These are phyloP conservation scores for Leptarthrus brevirostris DNA, from an alignment of 2,888 invertebrate species.

Conservation along the genomic window DNA sequence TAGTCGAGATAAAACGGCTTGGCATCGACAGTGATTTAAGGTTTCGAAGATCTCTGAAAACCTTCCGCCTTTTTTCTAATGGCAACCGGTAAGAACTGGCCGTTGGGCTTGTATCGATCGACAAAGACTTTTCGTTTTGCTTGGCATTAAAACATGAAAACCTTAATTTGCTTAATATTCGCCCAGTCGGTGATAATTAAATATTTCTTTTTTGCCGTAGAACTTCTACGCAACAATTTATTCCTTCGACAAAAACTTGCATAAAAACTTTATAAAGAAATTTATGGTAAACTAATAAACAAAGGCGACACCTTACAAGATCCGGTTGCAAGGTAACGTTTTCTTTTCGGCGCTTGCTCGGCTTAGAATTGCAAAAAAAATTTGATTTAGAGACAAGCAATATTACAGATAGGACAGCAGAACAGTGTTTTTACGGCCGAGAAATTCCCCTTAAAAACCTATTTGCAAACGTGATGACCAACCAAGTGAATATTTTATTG, in stretches of 20 bases:
- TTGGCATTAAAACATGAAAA: too few species aligned
- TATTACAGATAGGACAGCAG: not conserved
- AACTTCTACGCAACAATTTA: too few species aligned
- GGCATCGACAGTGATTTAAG: conserved; percentile 46
- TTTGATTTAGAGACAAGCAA: conserved; percentile 29
- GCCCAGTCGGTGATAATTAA: too few species aligned
- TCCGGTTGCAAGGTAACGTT: conserved; percentile 11
- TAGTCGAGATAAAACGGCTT: conserved; percentile 46
- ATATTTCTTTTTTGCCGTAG: too few species aligned
- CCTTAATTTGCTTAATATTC: too few species aligned
- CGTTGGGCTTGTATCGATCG: too few species aligned
- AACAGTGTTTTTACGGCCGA: not conserved
- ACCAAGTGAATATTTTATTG: conserved; percentile 7
- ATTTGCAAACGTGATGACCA: conserved; percentile 12
- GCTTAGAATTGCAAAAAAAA: conserved; percentile 22
- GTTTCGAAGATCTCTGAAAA: conserved; percentile 29
- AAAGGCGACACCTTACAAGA: conserved; percentile 21
- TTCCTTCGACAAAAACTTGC: not conserved
- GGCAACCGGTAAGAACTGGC: too few species aligned
- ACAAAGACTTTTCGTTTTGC: too few species aligned
- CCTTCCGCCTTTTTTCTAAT: too few species aligned
- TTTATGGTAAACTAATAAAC: conserved; percentile 6
- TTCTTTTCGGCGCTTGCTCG: not conserved
- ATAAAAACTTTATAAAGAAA: not conserved
- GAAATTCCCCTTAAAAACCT: not conserved